These are phyloP conservation scores for Thymelicus sylvestris DNA, from an alignment of 2,888 invertebrate species.

Conservation along the genomic window DNA sequence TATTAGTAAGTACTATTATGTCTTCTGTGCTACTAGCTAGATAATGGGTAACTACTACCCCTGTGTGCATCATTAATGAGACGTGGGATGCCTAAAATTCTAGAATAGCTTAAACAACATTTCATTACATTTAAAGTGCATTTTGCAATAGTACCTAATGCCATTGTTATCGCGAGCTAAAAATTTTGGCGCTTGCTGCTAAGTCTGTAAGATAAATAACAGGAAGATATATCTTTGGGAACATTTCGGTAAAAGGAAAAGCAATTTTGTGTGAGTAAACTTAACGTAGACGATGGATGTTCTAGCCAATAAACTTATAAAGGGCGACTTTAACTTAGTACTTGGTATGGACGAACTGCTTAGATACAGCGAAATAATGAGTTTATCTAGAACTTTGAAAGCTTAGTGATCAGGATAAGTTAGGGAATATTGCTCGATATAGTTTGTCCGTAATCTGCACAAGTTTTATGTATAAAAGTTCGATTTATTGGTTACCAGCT, in stretches of 20 bases:
- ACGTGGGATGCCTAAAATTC: too few species aligned
- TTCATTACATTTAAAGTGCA: background rate
- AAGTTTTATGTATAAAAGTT: too few species aligned
- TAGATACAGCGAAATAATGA: background rate
- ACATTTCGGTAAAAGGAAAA: conserved; percentile 14
- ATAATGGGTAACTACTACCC: too few species aligned
- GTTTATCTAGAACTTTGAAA: background rate
- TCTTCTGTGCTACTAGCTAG: too few species aligned
- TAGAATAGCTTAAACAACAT: too few species aligned
- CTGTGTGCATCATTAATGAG: too few species aligned
- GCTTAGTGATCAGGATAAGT: background rate
- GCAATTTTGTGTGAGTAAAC: conserved; percentile 20
- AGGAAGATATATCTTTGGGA: conserved; percentile 8
- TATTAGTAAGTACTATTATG: too few species aligned
- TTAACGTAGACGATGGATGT: conserved; percentile 1
- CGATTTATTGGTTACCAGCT: too few species aligned
- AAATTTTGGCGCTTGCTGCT: background rate
- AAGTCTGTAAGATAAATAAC: conserved; percentile 4
- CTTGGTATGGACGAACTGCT: background rate
- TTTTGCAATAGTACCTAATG: background rate
- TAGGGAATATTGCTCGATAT: background rate
- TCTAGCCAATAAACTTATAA: conserved; percentile 13
- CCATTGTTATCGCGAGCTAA: background rate
- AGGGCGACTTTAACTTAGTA: conserved; percentile 14
- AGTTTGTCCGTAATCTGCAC: background rate